Percentiles rank a stretch among this genome's conserved stretches.
Evolutionary conservation across 2,888 invertebrate genomes (phyloP).

Genomic region (Liposcelis brunnea): DNA sequence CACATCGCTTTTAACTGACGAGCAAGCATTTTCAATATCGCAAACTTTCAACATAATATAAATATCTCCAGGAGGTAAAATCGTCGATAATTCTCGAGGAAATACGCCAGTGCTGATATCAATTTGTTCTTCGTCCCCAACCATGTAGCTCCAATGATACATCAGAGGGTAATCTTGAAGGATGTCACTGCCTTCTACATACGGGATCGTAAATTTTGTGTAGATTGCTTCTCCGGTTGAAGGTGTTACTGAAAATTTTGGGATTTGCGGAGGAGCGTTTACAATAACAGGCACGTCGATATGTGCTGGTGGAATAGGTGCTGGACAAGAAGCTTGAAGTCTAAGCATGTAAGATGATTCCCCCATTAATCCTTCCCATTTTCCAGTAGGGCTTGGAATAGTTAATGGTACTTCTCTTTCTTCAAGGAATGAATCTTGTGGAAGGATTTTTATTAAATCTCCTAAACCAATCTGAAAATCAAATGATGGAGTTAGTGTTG

Average conservation of each 20-base stretch:
- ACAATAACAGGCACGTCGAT: conserved; percentile 15
- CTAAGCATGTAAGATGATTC: conserved; percentile 16
- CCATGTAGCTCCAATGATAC: conserved; percentile 7
- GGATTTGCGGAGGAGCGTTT: conserved; percentile 14
- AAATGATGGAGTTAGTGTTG: neutral
- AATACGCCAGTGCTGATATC: neutral
- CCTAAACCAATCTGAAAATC: conserved; percentile 1
- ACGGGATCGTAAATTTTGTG: conserved; percentile 14
- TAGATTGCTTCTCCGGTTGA: conserved; percentile 15
- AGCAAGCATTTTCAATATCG: conserved; percentile 15
- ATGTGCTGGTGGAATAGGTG: conserved; percentile 4
- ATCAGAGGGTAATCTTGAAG: conserved; percentile 12
- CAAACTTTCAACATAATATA: conserved; percentile 14
- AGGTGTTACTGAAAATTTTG: conserved; percentile 12
- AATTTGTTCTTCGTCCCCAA: neutral
- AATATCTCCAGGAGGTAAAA: conserved; percentile 2
- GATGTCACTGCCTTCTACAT: conserved; percentile 13
- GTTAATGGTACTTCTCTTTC: conserved; percentile 12
- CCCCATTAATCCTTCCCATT: conserved; percentile 14
- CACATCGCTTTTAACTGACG: conserved; percentile 10
- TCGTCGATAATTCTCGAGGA: neutral
- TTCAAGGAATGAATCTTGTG: neutral
- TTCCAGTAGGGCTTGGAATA: conserved; percentile 13
- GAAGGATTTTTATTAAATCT: neutral
- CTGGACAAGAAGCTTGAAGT: conserved; percentile 13